Evolutionary conservation across 1,140 invertebrate genomes (phyloP).

Genomic region (Heliconius himera): DNA sequence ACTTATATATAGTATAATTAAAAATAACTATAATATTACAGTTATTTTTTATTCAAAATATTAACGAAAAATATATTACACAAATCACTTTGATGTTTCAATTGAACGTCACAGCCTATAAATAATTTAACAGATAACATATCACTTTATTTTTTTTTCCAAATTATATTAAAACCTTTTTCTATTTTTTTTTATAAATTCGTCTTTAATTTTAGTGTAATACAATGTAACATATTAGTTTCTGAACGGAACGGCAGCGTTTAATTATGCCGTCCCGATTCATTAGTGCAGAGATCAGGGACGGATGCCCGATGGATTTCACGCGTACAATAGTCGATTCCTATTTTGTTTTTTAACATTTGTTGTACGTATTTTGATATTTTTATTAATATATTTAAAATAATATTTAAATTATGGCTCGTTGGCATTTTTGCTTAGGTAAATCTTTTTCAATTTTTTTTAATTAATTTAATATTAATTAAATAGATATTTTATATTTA

Average conservation of each 20-base stretch:
- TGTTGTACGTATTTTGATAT: not conserved
- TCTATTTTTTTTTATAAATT: not conserved
- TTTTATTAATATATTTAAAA: not conserved
- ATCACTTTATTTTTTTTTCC: not conserved
- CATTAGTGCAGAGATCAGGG: conserved; percentile 75
- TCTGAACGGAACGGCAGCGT: conserved; percentile 70
- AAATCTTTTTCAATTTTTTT: too few species aligned
- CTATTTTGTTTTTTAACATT: not conserved
- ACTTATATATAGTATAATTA: not conserved
- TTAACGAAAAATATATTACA: not conserved
- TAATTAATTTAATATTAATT: too few species aligned
- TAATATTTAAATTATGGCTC: not conserved
- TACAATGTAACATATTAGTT: conserved; percentile 48
- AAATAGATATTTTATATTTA: not conserved
- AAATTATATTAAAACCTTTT: not conserved
- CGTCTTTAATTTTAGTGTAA: conserved; percentile 23
- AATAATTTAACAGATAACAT: not conserved
- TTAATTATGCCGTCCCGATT: conserved; percentile 79
- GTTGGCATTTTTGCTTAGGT: too few species aligned
- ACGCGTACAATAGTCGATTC: not conserved
- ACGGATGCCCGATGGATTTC: conserved; percentile 26
- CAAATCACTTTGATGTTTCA: not conserved
- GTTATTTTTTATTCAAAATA: too few species aligned
- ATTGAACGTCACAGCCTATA: not conserved
- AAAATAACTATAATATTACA: not conserved